These are phyloP conservation scores for Leguminivora glycinivorella DNA, from an alignment of 1,140 invertebrate species.

Conservation along the genomic window DNA sequence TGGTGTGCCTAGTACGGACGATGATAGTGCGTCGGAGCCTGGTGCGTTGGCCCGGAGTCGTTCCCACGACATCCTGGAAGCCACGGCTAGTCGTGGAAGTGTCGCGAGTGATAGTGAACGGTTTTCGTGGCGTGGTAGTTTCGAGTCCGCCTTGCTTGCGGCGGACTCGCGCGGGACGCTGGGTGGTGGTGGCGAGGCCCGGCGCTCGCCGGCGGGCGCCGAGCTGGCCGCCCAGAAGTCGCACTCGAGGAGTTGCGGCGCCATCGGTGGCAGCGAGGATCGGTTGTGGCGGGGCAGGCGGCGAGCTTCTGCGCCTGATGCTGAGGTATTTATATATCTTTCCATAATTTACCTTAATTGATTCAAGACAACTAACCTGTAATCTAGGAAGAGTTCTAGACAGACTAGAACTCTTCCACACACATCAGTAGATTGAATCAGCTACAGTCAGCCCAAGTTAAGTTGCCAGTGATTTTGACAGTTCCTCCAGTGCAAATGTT, in stretches of 20 bases:
- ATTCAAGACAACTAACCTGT: neutral
- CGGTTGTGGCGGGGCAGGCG: slow-evolving; percentile 75
- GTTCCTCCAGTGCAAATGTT: too few species aligned
- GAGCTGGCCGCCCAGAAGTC: slow-evolving; percentile 87
- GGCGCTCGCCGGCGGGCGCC: slow-evolving; percentile 88
- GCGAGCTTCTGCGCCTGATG: slow-evolving; percentile 74
- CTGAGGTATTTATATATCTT: slow-evolving; percentile 51
- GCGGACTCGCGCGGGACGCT: slow-evolving; percentile 89
- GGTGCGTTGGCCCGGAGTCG: slow-evolving; percentile 80
- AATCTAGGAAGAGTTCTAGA: neutral
- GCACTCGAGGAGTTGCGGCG: slow-evolving; percentile 89
- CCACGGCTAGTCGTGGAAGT: slow-evolving; percentile 82
- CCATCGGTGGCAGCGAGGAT: slow-evolving; percentile 85
- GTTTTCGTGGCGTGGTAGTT: slow-evolving; percentile 93
- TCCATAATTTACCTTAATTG: neutral
- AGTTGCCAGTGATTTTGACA: too few species aligned
- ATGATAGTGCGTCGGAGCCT: slow-evolving; percentile 84
- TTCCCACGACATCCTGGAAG: slow-evolving; percentile 87
- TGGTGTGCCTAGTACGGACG: slow-evolving; percentile 89
- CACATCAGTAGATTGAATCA: too few species aligned
- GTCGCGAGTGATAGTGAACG: slow-evolving; percentile 91
- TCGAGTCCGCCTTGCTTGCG: slow-evolving; percentile 91
- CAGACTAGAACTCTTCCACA: too few species aligned
- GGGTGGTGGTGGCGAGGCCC: slow-evolving; percentile 86
- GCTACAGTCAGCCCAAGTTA: too few species aligned